Evolutionary conservation across 2,888 invertebrate species (phyloP).

Genomic region (Microplitis manilae): DNA sequence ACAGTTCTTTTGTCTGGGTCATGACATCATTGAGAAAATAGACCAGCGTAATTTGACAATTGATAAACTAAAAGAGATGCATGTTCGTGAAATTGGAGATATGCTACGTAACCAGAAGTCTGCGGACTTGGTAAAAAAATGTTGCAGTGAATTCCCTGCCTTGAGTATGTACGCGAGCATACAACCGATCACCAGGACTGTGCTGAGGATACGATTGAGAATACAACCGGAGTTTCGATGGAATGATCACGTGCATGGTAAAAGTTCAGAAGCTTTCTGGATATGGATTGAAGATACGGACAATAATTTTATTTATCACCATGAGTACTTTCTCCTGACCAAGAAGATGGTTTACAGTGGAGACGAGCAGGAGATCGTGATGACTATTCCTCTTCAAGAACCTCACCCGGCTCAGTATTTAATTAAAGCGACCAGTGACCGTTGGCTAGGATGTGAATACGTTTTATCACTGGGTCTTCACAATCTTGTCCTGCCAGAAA

Average conservation of each 20-base stretch:
- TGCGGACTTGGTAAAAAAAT: slow-evolving; percentile 84
- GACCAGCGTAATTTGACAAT: slow-evolving; percentile 84
- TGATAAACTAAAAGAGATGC: slow-evolving; percentile 88
- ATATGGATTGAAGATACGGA: slow-evolving; percentile 98
- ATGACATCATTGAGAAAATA: slow-evolving; percentile 85
- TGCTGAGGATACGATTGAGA: slow-evolving; percentile 85
- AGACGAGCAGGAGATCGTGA: slow-evolving; percentile 88
- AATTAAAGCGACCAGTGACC: slow-evolving; percentile 89
- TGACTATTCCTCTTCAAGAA: slow-evolving; percentile 95
- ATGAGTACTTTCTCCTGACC: slow-evolving; percentile 90
- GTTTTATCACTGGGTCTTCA: slow-evolving; percentile 82
- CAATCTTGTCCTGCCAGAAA: slow-evolving; percentile 91
- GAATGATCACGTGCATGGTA: slow-evolving; percentile 93
- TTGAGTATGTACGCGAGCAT: slow-evolving; percentile 87
- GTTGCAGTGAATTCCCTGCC: slow-evolving; percentile 88
- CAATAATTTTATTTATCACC: slow-evolving; percentile 94
- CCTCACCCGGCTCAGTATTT: slow-evolving; percentile 94
- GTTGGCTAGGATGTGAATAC: slow-evolving; percentile 80
- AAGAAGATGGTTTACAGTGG: slow-evolving; percentile 82
- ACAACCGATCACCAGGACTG: slow-evolving; percentile 96
- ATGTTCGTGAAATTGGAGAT: slow-evolving; percentile 87
- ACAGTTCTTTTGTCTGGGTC: slow-evolving; percentile 86
- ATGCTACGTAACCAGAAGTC: slow-evolving; percentile 84
- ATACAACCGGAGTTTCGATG: slow-evolving; percentile 85
- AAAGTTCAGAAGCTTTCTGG: slow-evolving; percentile 93